Conservation (phyloP, 2,888 invertebrate genomes). For the Copidosoma aretas region DNA sequence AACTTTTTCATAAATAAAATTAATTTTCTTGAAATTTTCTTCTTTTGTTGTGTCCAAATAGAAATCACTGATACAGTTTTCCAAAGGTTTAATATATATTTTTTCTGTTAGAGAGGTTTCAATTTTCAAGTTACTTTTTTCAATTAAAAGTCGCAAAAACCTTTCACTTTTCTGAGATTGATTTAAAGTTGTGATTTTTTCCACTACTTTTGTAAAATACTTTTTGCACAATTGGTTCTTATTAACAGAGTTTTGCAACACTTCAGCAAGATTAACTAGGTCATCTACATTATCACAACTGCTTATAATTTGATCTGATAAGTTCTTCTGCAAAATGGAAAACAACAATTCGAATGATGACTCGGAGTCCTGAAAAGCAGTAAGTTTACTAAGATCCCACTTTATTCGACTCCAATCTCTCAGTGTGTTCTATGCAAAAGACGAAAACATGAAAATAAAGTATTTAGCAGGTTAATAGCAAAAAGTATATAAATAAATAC, state of each 20-base stretch:
- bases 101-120: slow-evolving; percentile 44
- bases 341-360: slow-evolving; percentile 42
- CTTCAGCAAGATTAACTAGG: slow-evolving; percentile 46
- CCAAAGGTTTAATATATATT: slow-evolving; percentile 50
- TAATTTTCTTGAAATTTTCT: slow-evolving; percentile 25
- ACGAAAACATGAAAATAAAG: background rate
- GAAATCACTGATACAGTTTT: slow-evolving; percentile 27
- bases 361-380: slow-evolving; percentile 45
- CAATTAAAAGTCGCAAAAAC: slow-evolving; percentile 43
- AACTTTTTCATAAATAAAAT: slow-evolving; percentile 44
- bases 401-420: slow-evolving; percentile 50
- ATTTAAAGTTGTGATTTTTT: slow-evolving; percentile 45
- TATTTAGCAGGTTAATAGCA: background rate
- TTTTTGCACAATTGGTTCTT: slow-evolving; percentile 40
- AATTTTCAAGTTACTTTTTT: slow-evolving; percentile 43
- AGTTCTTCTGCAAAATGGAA: slow-evolving; percentile 47
- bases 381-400: slow-evolving; percentile 39
- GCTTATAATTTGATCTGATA: slow-evolving; percentile 44
- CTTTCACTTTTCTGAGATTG: slow-evolving; percentile 43
- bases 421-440: slow-evolving; percentile 48
- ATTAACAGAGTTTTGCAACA: slow-evolving; percentile 12
- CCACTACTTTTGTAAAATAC: slow-evolving; percentile 45
- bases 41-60: slow-evolving; percentile 31
- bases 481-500: background rate
- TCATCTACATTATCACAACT: slow-evolving; percentile 39